Conservation (phyloP, 2,113 vertebrate species). For the Thamnaconus septentrionalis region DNA sequence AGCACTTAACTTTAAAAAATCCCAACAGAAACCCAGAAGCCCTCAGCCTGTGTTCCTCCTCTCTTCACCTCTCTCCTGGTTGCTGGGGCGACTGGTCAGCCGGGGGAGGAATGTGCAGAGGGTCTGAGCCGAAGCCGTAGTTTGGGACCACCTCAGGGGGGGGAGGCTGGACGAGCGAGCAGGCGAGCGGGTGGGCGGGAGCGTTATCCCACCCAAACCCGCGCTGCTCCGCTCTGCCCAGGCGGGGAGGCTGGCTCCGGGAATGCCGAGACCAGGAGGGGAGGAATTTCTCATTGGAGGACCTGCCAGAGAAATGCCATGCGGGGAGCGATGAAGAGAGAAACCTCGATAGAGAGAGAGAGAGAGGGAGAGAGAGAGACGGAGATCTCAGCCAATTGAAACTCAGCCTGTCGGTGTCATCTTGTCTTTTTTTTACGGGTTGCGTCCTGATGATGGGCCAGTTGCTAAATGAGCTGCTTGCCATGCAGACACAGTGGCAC, state of each 20-base stretch:
- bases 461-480: slow-evolving; percentile 60
- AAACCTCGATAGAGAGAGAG: slow-evolving; percentile 58
- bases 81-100: slow-evolving; percentile 67
- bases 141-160: slow-evolving; percentile 61
- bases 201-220: slow-evolving; percentile 54
- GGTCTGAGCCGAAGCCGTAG: slow-evolving; percentile 67
- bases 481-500: slow-evolving; percentile 64
- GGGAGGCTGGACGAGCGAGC: slow-evolving; percentile 9
- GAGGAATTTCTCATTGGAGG: slow-evolving; percentile 73
- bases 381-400: slow-evolving; percentile 71
- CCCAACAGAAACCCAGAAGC: not conserved
- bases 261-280: slow-evolving; percentile 71
- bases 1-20: slow-evolving; percentile 19
- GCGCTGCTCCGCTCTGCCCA: slow-evolving; percentile 58
- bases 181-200: slow-evolving; percentile 10
- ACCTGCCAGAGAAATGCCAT: slow-evolving; percentile 81
- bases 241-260: slow-evolving; percentile 74
- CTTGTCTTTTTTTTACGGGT: slow-evolving; percentile 48
- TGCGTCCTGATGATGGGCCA: slow-evolving; percentile 66
- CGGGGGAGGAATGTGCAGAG: slow-evolving; percentile 73
- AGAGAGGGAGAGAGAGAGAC: slow-evolving; percentile 32
- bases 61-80: slow-evolving; percentile 70
- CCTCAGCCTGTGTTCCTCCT: slow-evolving; percentile 44
- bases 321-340: slow-evolving; percentile 74
- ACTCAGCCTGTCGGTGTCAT: slow-evolving; percentile 66